phyloP scores from a whole-genome alignment of 2,888 invertebrate species.

The Urechis unicinctus region DNA sequence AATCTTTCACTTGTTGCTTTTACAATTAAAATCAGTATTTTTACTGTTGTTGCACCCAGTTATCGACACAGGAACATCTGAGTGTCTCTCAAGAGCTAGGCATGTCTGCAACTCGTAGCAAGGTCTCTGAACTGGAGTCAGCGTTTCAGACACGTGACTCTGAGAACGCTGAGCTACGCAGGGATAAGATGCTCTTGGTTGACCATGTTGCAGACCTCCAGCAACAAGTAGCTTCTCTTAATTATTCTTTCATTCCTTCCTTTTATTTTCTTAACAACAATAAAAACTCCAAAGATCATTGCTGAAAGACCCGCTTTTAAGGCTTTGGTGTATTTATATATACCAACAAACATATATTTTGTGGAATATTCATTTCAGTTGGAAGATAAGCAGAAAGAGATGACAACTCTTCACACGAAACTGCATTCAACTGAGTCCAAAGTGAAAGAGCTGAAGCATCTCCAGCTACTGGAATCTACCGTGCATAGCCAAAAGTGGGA shows the following conservation, averaged over 20 bases:
- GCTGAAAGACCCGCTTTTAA: not conserved
- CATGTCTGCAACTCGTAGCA: conserved; percentile 27
- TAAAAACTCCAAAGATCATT: no score
- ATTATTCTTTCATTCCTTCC: not conserved
- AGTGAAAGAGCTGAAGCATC: conserved; percentile 25
- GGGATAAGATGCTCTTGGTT: conserved; percentile 42
- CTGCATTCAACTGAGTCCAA: conserved; percentile 22
- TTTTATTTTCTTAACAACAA: not conserved
- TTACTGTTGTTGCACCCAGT: conserved; percentile 6
- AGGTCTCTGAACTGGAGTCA: conserved; percentile 34
- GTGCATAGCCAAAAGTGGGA: conserved; percentile 47
- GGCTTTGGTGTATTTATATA: not conserved
- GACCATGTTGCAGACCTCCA: conserved; percentile 47
- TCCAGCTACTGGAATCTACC: conserved; percentile 31
- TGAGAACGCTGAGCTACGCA: conserved; percentile 38
- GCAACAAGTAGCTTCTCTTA: conserved; percentile 30
- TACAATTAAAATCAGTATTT: no score
- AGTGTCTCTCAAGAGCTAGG: conserved; percentile 27
- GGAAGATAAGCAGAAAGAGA: conserved; percentile 31
- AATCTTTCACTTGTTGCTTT: no score
- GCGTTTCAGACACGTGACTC: conserved; percentile 26
- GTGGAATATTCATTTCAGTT: no score
- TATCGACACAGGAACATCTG: conserved; percentile 25
- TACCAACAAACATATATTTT: not conserved
- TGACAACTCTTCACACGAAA: conserved; percentile 25